Evolutionary conservation across 2,888 invertebrate genomes (phyloP), one percentile per base, ranked within the genome.

Genomic region (Dichetophora obliterata): DNA sequence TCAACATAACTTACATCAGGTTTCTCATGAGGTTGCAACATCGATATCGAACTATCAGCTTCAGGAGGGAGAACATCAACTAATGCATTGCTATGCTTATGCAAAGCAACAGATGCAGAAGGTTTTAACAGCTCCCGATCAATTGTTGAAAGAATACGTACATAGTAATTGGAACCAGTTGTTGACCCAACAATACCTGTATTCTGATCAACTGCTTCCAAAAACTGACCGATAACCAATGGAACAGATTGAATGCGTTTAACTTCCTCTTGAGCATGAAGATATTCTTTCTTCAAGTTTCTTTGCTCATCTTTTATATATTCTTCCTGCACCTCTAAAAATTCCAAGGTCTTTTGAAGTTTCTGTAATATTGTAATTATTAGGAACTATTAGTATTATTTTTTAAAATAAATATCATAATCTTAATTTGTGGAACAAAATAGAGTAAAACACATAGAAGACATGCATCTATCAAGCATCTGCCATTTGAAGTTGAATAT

Each of bases 231-330:
- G 88, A 99, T 99, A 0, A 99, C 99, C 74, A 99, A 91, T 1
- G 99, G 99, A 27, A 99, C 99, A 79, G 98, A 98, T 88, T 99
- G 99, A 86, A 99, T 99, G 61, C 99, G 93, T 89, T 99, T 99
- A 0, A 99, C 99, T 91, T 97, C 96, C 86, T 96, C 96, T 86
- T 99, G 99, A 0, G 99, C 99, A 90, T 99, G 99, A 2, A 99
- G 91, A 89, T 99, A 98, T 89, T 99, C 99, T 85, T 99, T 99
- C 88, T 99, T 99, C 75, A 99, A 91, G 90, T 99, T 99, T 75
- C 98, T 93, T 88, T 98, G 99, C 90, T 99, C 99, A 92, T 99
- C 98, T 90, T 99, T 99, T 75, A 99, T 98, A 88, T 99, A 99
- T 85, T 99, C 98, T 88, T 99, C 99, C 91, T 99, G 99, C 0